Evolutionary conservation across 2,888 invertebrate genomes (phyloP), one percentile per base, ranked within the genome.

Genomic region (Melanophora roralis): DNA sequence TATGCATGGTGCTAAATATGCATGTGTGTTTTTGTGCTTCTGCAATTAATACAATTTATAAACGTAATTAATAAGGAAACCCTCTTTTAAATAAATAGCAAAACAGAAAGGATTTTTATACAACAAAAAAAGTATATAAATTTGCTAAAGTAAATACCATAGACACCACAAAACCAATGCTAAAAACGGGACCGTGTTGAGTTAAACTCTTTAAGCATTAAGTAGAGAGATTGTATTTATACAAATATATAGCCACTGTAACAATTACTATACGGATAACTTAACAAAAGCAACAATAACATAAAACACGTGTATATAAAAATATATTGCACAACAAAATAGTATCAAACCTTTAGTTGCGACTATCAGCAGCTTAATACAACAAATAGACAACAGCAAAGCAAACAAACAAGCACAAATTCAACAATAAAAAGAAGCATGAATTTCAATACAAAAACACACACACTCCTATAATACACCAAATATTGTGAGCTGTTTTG

Each of bases 81-180:
- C 80, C 76, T 72, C 80, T 72, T 80, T 72, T 76, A 76, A 75
- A 80, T 76, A 76, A 80, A 72, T 64, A 59, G 59, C 21, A 43
- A 49, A 43, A 27, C 5, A 6, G 12, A 64, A 72, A 67, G 67
- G 80, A 80, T 76, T 80, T 76, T 76, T 80, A n/a, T 43, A 67
- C 67, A 67, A 72, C 57, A 57, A 76, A 76, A 76, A 57, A 75
- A 55, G 72, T 76, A 69, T 72, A 74, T 43, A 74, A 59, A 78
- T 60, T 67, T 62, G 45, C 71, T 45, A 47, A 49, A 65, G 65
- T 38, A 68, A 21, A 27, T 64, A 71, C 53, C 65, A 27, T 32
- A n/a, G 27, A 27, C 7, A 23, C 40, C 34, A 62, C 27, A 38
- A 43, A 65, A 27, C 21, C 19, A 51, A 40, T 6, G 27, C 32